Evolutionary conservation across 2,797 vertebrate species (phyloP).

Genomic region (Propithecus deckenii): DNA sequence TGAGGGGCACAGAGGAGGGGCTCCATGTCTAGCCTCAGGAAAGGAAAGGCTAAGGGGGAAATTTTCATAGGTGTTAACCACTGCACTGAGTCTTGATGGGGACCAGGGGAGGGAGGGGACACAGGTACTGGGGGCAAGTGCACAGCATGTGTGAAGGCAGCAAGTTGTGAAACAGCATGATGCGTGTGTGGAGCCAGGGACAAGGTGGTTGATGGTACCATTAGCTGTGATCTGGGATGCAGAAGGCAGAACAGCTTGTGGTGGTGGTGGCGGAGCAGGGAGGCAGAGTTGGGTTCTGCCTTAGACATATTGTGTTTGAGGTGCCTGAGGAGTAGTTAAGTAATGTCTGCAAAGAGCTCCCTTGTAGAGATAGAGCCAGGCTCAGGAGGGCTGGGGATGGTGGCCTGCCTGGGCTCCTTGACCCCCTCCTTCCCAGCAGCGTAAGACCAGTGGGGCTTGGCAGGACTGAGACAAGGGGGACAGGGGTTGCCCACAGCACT

Average conservation of each 20-base stretch:
- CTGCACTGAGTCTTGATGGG: neutral
- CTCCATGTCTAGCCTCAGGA: neutral
- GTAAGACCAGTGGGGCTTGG: neutral
- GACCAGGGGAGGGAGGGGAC: neutral
- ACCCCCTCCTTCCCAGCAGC: neutral
- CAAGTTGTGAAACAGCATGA: neutral
- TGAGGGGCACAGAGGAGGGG: neutral
- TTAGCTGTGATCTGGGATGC: constrained; percentile 31
- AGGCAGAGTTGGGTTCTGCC: neutral
- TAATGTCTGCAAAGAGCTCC: neutral
- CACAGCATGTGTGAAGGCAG: neutral
- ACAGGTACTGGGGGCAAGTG: neutral
- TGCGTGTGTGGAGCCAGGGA: neutral
- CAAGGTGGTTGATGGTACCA: neutral
- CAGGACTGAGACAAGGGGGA: neutral
- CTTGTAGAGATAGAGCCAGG: neutral
- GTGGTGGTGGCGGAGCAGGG: neutral
- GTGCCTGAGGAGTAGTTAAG: neutral
- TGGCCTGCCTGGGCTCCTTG: neutral
- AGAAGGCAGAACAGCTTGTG: constrained; percentile 49
- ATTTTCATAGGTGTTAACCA: neutral
- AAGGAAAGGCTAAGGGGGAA: neutral
- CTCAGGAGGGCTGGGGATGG: neutral
- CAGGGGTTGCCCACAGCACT: neutral
- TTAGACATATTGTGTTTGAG: constrained; percentile 1